Evolutionary conservation across 2,113 vertebrate genomes (phyloP), one percentile per base, ranked within the genome.

Genomic region (Nannobrachium achirus): DNA sequence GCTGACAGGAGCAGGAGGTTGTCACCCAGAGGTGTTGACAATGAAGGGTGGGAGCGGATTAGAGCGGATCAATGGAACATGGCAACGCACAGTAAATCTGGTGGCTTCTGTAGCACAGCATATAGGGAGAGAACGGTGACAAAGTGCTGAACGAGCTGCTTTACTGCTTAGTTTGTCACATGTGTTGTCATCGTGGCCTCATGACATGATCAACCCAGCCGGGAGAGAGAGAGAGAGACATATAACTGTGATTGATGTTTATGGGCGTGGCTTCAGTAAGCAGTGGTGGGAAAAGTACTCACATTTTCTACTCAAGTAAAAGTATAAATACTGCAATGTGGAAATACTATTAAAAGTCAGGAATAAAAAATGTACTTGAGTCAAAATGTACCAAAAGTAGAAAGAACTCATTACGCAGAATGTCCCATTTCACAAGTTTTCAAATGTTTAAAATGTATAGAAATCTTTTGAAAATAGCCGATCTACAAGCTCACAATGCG

Each of bases 21-120:
- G 41, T 68, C 69, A 70, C 60, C 56, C 44, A 33, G 46, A 76
- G 52, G 66, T 76, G 79, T 56, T 67, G 63, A 79, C 77, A 77
- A 25, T 59, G 42, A 71, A 52, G 60, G 61, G 75, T 64, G 69
- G 62, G 63, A 78, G 68, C 46, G 58, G 72, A 84, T 84, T 80
- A 75, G 48, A 16, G 4, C 7, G 62, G 69, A 83, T 83, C 74
- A 64, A 62, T 76, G 66, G 48, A 71, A 63, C 68, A 72, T 71
- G 59, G 57, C 5, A 51, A 61, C 75, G 64, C 40, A 39, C 66
- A 51, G 52, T 69, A 63, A 42, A 81, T 78, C 44, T 76, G 49
- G 44, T 71, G 58, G 46, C 66, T 51, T 65, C 18, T 2, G 4
- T 63, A 70, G 33, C 50, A 6, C 66, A 70, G 33, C 50, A 41